Evolutionary conservation across 1,140 invertebrate species (phyloP).

Genomic region (Holcopasites calliopsidis): DNA sequence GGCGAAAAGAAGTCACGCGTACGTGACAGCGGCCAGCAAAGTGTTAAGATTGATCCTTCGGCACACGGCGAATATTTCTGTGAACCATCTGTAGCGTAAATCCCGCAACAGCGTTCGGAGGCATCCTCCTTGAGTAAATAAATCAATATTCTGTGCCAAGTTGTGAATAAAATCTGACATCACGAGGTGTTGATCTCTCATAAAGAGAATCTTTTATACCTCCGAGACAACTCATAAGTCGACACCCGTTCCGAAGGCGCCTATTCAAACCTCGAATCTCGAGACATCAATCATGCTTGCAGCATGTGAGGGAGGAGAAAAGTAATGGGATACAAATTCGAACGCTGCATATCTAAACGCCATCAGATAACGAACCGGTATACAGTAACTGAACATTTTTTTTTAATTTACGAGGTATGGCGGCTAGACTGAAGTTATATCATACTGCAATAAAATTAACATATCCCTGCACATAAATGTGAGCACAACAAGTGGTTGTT

Average conservation of each 20-base stretch:
- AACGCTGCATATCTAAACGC: not conserved
- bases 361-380: not conserved
- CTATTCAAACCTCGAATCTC: not conserved
- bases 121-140: not conserved
- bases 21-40: no score
- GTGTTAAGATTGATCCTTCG: not conserved
- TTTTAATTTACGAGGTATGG: no score
- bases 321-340: not conserved
- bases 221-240: not conserved
- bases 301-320: not conserved
- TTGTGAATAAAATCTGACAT: slow-evolving; percentile 17
- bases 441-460: no score
- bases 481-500: no score
- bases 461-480: no score
- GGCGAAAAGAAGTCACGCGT: no score
- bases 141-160: not conserved
- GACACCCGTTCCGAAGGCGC: not conserved
- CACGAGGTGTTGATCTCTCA: slow-evolving; percentile 3
- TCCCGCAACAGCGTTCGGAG: not conserved
- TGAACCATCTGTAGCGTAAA: not conserved
- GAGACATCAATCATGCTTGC: not conserved
- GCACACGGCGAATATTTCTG: not conserved
- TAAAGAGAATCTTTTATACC: not conserved
- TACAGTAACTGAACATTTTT: no score
- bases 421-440: no score